Base-by-base conservation (phyloP, 2,797 vertebrate genomes). In the Corythornis leucogaster region DNA sequence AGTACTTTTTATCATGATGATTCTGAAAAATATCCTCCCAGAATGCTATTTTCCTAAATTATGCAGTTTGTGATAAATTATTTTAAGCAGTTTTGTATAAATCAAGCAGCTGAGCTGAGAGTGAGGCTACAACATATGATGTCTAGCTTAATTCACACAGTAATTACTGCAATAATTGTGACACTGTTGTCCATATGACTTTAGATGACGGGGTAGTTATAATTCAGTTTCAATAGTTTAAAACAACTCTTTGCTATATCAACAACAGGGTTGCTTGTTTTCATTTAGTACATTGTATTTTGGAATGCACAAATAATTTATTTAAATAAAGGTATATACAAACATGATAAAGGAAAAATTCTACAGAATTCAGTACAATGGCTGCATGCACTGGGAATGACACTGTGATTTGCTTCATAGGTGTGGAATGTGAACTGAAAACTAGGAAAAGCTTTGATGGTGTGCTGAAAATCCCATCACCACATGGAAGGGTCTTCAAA, bases 401-500 rank as follows among this genome's bases (percentile, higher is more conserved):
- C 2, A 21, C 85, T 94, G 82, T 87, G 94, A 89, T 55, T 92
- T 89, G 88, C 96, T 97, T 96, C 92, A 96, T 71, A 96, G 96
- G 50, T 22, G 35, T 94, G 96, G 90, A 91, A 70, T 71, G 87
- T 75, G 96, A 95, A 93, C 89, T 93, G 96, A 97, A 95, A 96
- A 96, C 69, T 67, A 96, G 94, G 95, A 97, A 96, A 97, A 94
- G 77, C 87, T 73, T 53, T 35, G 92, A 96, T 24, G 73, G 84
- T 28, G 70, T 85, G 85, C 63, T 93, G 95, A 90, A 82, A 87
- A 93, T 98, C 77, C 91, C 94, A 97, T 98, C 98, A 99, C 99
- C 99, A 99, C 98, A 99, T 94, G 18, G 98, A 98, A 82, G 98
- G 98, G 67, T 99, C 98, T 94, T 98, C 98, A 88, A 98, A 99